Evolutionary conservation across 2,888 invertebrate genomes (phyloP), one percentile per base, ranked within the genome.

Genomic region (Hoplodrina blanda): DNA sequence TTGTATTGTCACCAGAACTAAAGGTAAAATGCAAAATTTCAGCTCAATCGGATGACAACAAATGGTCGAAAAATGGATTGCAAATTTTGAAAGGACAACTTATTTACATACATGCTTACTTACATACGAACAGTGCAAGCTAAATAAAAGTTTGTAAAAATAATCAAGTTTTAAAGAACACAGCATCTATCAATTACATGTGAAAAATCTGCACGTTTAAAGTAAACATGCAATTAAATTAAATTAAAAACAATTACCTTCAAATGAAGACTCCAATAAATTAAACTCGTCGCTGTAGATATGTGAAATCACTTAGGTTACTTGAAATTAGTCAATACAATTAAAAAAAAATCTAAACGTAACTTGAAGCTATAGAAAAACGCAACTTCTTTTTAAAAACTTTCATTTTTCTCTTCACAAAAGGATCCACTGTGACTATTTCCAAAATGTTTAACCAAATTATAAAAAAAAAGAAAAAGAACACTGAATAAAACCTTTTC

Each of bases 341-440:
- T 65, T 41, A 55, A 67, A 76, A 74, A 61, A 67, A 46, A 82
- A 79, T 87, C 85, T 86, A 90, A 73, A 86, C 81, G 74, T 80
- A 86, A 82, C 85, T 82, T 17, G 81, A 89, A 80, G 87, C 88
- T 96, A 96, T 95, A 62, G 95, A 95, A 87, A 96, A 96, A 83
- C 95, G 93, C 15, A 96, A 84, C 79, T 96, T 96, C 87, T 96
- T 96, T 88, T 96, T 96, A 77, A 96, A 96, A 86, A 95, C 87
- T 95, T 95, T 95, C 95, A 96, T 96, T 84, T 95, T 96, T 91
- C 92, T 94, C 80, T 91, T 95, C 86, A 95, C 91, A 87, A 94
- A 93, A 52, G 92, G 92, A 93, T 93, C 93, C 95, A 95, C 95
- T 85, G 89, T 93, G 90, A 70, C 71, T 65, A 68, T 80, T 62